Conservation (phyloP, 2,888 invertebrate species). For the Didymodactylos carnosus region DNA sequence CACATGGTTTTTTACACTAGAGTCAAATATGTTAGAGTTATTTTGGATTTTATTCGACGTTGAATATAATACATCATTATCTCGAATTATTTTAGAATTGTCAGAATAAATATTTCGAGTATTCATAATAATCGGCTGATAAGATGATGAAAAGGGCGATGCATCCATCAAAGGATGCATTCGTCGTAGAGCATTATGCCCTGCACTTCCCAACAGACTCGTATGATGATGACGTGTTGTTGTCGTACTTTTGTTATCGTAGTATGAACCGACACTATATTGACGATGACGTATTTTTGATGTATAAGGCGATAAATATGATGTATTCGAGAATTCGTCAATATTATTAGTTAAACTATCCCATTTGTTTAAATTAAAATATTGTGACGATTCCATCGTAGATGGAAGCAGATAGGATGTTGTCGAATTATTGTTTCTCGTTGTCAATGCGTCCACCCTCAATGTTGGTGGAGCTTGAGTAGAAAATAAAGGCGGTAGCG, state of each 20-base stretch:
- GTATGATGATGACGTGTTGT: not conserved
- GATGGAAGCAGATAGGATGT: not conserved
- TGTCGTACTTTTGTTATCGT: not conserved
- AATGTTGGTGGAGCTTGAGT: no score
- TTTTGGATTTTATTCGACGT: no score
- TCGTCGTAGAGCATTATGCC: not conserved
- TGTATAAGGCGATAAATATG: not conserved
- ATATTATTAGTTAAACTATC: not conserved
- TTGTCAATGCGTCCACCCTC: no score
- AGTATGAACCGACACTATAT: not conserved
- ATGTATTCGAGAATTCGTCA: not conserved
- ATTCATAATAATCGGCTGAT: no score
- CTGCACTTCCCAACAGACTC: not conserved
- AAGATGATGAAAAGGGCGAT: not conserved
- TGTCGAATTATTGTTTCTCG: not conserved
- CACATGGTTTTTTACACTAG: no score
- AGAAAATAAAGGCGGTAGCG: not conserved
- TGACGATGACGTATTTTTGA: not conserved
- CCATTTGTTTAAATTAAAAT: not conserved
- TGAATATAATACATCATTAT: no score
- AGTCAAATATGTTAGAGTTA: no score
- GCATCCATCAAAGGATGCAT: not conserved
- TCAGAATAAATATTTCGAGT: no score
- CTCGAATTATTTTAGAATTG: no score
- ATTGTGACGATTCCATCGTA: no score